Percentiles rank a stretch among this genome's conserved stretches.
phyloP scores from a whole-genome alignment of 2,888 invertebrate genomes.

The Andrena minutula region DNA sequence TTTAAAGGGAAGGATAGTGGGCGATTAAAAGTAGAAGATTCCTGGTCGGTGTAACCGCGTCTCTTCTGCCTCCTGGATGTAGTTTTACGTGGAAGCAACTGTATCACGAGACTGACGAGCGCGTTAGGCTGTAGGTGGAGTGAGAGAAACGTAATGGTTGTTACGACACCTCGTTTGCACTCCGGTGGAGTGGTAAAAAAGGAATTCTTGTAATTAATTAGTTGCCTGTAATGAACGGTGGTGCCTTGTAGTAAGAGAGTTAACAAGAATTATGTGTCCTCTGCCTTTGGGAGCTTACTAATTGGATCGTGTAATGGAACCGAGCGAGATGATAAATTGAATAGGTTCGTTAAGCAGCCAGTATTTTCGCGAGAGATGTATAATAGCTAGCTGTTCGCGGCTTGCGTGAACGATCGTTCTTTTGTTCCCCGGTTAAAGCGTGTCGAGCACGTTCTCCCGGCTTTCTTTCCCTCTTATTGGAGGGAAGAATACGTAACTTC shows the following conservation, averaged over 20 bases:
- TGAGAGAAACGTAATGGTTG: constrained; percentile 2
- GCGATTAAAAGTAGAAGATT: constrained; percentile 12
- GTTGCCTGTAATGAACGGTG: constrained; percentile 65
- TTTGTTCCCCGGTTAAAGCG: constrained; percentile 7
- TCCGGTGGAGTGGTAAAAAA: constrained; percentile 21
- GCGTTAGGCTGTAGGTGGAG: neutral
- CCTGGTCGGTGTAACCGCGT: neutral
- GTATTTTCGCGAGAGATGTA: constrained; percentile 58
- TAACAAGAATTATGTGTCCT: constrained; percentile 72
- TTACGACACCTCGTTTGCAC: neutral
- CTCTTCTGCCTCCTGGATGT: neutral
- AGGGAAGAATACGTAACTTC: constrained; percentile 48
- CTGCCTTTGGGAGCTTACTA: constrained; percentile 68
- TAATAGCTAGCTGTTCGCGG: constrained; percentile 54
- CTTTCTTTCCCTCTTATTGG: constrained; percentile 15
- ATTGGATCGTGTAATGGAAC: constrained; percentile 72
- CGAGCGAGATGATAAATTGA: constrained; percentile 67
- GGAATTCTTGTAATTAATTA: constrained; percentile 65
- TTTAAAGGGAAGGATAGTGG: neutral
- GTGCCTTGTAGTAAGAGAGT: constrained; percentile 59
- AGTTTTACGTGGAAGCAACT: neutral
- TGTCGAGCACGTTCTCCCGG: neutral
- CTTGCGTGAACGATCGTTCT: constrained; percentile 34
- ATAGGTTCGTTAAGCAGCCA: constrained; percentile 67
- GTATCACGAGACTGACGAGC: neutral